phyloP scores from a whole-genome alignment of 2,797 vertebrate genomes.

The Molossus molossus region DNA sequence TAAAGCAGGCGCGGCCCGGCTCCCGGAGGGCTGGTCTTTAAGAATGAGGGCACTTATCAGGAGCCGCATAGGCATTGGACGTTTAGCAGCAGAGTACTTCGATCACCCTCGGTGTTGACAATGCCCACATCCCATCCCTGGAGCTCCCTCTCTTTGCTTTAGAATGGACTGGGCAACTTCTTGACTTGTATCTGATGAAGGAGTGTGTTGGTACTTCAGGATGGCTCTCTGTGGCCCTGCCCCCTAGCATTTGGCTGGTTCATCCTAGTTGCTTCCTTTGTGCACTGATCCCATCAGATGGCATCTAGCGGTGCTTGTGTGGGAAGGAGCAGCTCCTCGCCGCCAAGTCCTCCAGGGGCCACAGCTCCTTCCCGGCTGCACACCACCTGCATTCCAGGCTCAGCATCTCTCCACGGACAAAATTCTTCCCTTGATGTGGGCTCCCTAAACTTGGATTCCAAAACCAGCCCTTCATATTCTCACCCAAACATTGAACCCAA shows the following conservation, averaged over 20 bases:
- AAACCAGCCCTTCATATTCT: neutral
- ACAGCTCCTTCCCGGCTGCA: neutral
- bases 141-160: neutral
- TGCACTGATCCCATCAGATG: neutral
- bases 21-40: neutral
- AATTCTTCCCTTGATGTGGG: neutral
- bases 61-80: neutral
- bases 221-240: neutral
- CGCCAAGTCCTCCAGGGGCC: neutral
- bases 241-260: neutral
- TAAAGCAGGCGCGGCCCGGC: neutral
- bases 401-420: neutral
- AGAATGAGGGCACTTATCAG: neutral
- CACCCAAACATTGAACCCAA: neutral
- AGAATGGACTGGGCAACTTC: neutral
- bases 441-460: neutral
- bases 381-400: neutral
- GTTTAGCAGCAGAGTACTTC: neutral
- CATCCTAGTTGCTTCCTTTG: neutral
- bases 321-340: neutral
- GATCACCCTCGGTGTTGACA: neutral
- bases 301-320: neutral
- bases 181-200: neutral
- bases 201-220: neutral
- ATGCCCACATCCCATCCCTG: neutral